Conservation (phyloP, 2,113 vertebrate genomes). For the Megaceryle maxima region DNA sequence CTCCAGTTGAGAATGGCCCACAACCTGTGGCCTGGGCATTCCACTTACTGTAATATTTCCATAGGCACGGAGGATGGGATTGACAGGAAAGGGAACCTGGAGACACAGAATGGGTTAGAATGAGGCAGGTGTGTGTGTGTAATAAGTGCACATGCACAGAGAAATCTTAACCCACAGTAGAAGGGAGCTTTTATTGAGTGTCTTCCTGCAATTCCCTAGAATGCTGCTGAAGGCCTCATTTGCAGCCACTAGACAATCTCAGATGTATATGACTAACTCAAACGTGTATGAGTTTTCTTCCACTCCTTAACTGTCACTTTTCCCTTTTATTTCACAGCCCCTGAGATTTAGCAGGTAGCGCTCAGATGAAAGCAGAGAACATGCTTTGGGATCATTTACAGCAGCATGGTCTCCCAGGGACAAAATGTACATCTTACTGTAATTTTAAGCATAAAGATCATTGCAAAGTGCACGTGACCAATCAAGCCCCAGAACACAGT, state of each 20-base stretch:
- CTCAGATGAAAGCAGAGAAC: neutral
- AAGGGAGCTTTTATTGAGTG: neutral
- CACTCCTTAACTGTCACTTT: neutral
- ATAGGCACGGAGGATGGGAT: conserved; percentile 87
- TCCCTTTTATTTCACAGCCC: neutral
- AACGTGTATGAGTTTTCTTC: neutral
- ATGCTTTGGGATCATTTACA: neutral
- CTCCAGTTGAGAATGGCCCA: neutral
- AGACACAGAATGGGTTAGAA: conserved; percentile 38
- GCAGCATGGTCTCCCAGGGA: neutral
- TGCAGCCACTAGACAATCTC: neutral
- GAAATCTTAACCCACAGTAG: neutral
- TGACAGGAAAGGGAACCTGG: conserved; percentile 85
- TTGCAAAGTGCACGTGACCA: neutral
- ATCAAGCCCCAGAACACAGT: neutral
- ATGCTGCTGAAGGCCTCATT: neutral
- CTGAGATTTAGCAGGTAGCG: neutral
- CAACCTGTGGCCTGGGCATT: neutral
- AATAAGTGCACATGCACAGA: neutral
- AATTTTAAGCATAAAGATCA: neutral
- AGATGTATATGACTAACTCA: neutral
- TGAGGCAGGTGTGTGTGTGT: neutral
- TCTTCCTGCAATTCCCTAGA: neutral
- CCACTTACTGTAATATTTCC: conserved; percentile 89
- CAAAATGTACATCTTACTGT: neutral